These are phyloP conservation scores for Apis mellifera DNA, from an alignment of 1,140 invertebrate genomes.

Conservation along the genomic window DNA sequence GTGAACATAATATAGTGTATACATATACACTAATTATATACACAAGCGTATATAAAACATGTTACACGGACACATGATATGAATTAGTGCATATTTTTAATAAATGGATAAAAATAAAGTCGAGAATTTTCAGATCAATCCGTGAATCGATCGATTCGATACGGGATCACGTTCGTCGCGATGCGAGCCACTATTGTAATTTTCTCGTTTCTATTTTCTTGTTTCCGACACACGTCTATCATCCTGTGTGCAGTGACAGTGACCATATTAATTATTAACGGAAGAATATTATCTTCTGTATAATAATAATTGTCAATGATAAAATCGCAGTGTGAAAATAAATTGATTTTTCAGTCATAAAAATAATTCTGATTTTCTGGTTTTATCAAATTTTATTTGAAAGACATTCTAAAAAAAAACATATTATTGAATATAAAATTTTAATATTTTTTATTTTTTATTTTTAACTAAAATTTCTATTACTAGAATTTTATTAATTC, in stretches of 20 bases:
- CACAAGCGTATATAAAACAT: not conserved
- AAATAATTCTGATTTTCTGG: not conserved
- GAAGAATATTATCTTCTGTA: not conserved
- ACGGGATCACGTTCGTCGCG: not conserved
- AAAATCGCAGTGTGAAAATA: conserved; percentile 18
- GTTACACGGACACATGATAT: conserved; percentile 62
- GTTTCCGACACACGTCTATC: not conserved
- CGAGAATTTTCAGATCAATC: not conserved
- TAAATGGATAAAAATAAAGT: conserved; percentile 75
- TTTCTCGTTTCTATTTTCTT: conserved; percentile 6
- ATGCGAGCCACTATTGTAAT: not conserved
- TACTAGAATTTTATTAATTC: too few species aligned
- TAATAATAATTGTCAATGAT: conserved; percentile 18
- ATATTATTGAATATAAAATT: too few species aligned
- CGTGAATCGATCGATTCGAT: conserved; percentile 6
- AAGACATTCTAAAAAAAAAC: too few species aligned
- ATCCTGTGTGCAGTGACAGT: not conserved
- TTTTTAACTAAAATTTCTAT: too few species aligned
- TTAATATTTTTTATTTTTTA: too few species aligned
- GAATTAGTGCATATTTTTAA: conserved; percentile 81
- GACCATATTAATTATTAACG: not conserved
- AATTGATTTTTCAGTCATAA: conserved; percentile 9
- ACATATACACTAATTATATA: conserved; percentile 35
- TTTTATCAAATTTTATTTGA: too few species aligned
- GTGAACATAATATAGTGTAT: not conserved